Evolutionary conservation across 2,888 invertebrate species (phyloP).

Genomic region (Rhyacophila evoluta): DNA sequence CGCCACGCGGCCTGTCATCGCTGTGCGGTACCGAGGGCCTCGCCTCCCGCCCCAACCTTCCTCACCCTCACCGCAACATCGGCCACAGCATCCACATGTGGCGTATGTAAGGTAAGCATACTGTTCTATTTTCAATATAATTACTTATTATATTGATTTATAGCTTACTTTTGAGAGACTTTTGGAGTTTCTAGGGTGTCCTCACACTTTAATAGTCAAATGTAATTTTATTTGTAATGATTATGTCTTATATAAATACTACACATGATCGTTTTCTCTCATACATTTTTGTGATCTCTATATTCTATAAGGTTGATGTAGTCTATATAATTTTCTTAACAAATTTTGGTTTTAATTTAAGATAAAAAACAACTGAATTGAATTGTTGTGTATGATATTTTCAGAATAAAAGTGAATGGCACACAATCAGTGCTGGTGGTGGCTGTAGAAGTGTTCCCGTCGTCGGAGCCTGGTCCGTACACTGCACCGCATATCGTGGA

Average conservation of each 20-base stretch:
- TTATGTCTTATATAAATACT: too few species aligned
- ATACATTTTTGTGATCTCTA: too few species aligned
- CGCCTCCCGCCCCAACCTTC: conserved; percentile 78
- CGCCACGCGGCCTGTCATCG: conserved; percentile 88
- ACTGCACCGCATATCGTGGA: conserved; percentile 82
- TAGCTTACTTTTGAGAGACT: too few species aligned
- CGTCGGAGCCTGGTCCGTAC: conserved; percentile 78
- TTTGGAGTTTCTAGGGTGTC: too few species aligned
- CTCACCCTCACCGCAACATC: conserved; percentile 80
- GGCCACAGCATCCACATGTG: conserved; percentile 83
- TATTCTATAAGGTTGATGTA: too few species aligned
- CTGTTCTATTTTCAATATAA: too few species aligned
- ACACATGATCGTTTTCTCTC: too few species aligned
- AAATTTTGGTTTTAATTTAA: too few species aligned
- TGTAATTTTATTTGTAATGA: too few species aligned
- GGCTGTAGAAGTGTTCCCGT: conserved; percentile 87
- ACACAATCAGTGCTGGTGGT: conserved; percentile 79
- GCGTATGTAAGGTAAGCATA: conserved; percentile 78
- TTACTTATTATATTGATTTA: too few species aligned
- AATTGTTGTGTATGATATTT: conserved; percentile 54
- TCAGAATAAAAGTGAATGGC: conserved; percentile 78
- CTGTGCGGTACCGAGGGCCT: conserved; percentile 81
- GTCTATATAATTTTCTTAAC: too few species aligned
- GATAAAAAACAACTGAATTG: neutral
- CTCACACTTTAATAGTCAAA: too few species aligned